phyloP scores from a whole-genome alignment of 2,113 vertebrate genomes.

The Anthoscopus minutus region DNA sequence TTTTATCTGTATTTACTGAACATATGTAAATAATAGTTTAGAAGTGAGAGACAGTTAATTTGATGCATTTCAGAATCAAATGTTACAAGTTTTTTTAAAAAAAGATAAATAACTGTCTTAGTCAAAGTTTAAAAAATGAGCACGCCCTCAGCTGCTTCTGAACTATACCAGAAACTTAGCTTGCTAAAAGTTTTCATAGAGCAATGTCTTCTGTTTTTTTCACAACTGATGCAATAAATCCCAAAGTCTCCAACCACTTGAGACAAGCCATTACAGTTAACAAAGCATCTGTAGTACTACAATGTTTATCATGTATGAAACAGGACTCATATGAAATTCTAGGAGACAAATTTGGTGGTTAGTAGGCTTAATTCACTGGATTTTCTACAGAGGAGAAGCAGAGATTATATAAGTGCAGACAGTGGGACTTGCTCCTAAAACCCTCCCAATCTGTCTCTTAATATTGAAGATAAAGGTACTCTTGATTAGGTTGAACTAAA shows the following conservation, averaged over 20 bases:
- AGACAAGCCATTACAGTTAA: neutral
- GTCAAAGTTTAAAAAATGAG: neutral
- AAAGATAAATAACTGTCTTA: neutral
- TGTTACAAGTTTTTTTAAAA: neutral
- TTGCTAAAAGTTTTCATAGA: neutral
- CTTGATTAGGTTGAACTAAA: neutral
- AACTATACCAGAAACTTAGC: neutral
- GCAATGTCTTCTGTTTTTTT: neutral
- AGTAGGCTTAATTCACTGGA: neutral
- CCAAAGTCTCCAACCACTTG: neutral
- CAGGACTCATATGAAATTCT: neutral
- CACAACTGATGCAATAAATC: neutral
- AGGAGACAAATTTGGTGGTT: neutral
- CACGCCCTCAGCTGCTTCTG: neutral
- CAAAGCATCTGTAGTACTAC: neutral
- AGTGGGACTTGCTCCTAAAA: neutral
- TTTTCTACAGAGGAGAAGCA: neutral
- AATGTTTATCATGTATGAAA: neutral
- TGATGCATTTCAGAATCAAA: neutral
- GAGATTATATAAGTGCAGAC: neutral
- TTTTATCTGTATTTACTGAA: neutral
- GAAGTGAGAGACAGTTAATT: neutral
- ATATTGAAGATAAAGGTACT: neutral
- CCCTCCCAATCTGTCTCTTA: neutral
- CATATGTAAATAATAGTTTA: neutral